Base-by-base conservation (phyloP, 2,888 invertebrate species). In the Drosophila kanekoi region DNA sequence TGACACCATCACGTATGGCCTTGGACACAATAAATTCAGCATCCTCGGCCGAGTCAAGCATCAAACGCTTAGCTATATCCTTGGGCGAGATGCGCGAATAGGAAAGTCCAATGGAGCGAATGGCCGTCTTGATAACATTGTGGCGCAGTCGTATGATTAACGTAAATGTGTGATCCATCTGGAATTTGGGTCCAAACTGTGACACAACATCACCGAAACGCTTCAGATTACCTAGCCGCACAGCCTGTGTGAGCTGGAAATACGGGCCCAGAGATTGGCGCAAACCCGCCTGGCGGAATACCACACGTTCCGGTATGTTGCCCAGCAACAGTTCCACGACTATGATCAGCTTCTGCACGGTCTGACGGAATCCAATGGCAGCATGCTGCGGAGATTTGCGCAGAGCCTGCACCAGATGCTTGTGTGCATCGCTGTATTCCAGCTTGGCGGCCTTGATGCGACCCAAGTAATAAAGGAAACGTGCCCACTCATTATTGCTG, bases 1-100 rank as follows among this genome's bases (percentile, higher is more conserved):
- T 99, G 1, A 99, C 99, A 58, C 99, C 98, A 93, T 99, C 99
- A 49, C 98, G 94, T 74, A 99, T 99, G 2, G 98, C 98, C 93
- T 99, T 99, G 0, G 99, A 98, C 0, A 99, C 99, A 91, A 99
- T 99, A 90, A 98, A 99, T 92, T 99, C 99, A 0, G 99, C 99
- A 94, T 99, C 99, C 91, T 98, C 98, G 1, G 98, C 96, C 0
- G 97, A 98, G 91, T 98, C 98, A 49, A 99, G 93, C 38, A 97
- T 96, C 68, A 99, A 93, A 90, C 99, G 99, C 74, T 95, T 95
- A 0, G 99, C 98, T 88, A 99, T 98, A 91, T 99, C 99, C 74
- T 96, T 95, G 0, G 99, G 96, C 3, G 98, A 98, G 88, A 99
- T 99, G 71, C 98, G 95, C 0, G 99, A 99, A 92, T 99, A 99